phyloP scores from a whole-genome alignment of 2,113 vertebrate species.

The Dolichotis patagonum region DNA sequence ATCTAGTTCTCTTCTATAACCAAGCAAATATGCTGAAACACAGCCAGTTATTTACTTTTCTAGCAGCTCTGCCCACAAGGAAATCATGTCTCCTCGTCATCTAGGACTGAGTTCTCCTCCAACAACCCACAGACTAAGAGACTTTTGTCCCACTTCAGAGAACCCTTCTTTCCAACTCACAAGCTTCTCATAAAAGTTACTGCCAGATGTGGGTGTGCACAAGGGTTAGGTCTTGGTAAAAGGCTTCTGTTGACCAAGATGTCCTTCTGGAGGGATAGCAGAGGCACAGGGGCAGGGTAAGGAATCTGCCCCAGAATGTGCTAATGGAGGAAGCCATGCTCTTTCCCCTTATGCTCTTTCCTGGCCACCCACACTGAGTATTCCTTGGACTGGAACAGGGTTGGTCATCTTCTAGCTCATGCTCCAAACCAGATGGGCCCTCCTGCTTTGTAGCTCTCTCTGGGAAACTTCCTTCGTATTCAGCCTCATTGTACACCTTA shows the following conservation, averaged over 20 bases:
- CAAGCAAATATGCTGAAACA: neutral
- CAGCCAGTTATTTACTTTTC: conserved; percentile 1
- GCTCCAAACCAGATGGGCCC: neutral
- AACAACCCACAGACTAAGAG: neutral
- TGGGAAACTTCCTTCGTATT: neutral
- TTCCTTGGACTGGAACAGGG: neutral
- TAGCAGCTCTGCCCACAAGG: neutral
- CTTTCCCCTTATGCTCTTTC: neutral
- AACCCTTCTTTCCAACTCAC: neutral
- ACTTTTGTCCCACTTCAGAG: neutral
- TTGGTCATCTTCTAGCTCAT: neutral
- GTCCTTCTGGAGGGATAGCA: neutral
- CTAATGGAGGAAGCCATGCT: neutral
- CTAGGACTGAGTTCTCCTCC: neutral
- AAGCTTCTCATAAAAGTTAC: neutral
- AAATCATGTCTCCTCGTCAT: neutral
- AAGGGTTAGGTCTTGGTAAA: neutral
- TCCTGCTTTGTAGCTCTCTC: neutral
- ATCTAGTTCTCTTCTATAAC: neutral
- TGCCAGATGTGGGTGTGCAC: neutral
- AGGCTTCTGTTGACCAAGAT: neutral
- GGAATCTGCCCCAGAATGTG: neutral
- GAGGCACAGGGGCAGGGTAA: neutral
- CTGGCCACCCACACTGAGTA: neutral
- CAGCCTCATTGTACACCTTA: neutral